phyloP scores from a whole-genome alignment of 2,888 invertebrate species.

The Argyresthia albistria region DNA sequence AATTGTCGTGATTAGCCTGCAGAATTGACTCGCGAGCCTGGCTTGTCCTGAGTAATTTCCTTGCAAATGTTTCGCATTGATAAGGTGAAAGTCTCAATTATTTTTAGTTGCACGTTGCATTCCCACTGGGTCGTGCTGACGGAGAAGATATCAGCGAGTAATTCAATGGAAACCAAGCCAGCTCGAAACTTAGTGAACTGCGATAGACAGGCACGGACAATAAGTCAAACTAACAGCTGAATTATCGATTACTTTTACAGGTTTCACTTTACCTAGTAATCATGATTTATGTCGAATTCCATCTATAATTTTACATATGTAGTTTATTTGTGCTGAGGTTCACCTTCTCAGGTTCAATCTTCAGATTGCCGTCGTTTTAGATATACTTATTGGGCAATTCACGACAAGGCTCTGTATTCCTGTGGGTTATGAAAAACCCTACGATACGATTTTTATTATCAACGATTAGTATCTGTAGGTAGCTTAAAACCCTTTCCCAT shows the following conservation, averaged over 20 bases:
- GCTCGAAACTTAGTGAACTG: not conserved
- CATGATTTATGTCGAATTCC: no score
- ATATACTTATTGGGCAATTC: no score
- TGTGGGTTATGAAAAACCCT: no score
- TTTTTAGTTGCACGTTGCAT: constrained; percentile 19
- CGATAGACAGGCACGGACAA: constrained; percentile 1
- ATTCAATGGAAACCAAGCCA: constrained; percentile 13
- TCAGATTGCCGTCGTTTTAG: no score
- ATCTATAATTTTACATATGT: no score
- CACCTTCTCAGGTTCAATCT: no score
- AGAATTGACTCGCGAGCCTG: not conserved
- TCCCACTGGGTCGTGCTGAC: constrained; percentile 16
- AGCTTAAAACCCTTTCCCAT: no score
- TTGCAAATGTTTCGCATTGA: constrained; percentile 12
- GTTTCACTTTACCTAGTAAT: not conserved
- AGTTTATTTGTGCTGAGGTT: no score
- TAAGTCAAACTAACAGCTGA: constrained; percentile 12
- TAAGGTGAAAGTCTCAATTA: constrained; percentile 19
- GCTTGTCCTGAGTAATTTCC: constrained; percentile 9
- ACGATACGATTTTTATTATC: no score
- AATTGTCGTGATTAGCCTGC: not conserved
- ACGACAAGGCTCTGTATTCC: no score
- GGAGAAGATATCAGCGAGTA: constrained; percentile 11
- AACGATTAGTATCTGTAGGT: no score
- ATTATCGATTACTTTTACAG: not conserved